A percentile compares a stretch with the other conserved stretches of the same genome.
Evolutionary conservation across 2,888 invertebrate species (phyloP).

Genomic region (Zaprionus obscuricornis): DNA sequence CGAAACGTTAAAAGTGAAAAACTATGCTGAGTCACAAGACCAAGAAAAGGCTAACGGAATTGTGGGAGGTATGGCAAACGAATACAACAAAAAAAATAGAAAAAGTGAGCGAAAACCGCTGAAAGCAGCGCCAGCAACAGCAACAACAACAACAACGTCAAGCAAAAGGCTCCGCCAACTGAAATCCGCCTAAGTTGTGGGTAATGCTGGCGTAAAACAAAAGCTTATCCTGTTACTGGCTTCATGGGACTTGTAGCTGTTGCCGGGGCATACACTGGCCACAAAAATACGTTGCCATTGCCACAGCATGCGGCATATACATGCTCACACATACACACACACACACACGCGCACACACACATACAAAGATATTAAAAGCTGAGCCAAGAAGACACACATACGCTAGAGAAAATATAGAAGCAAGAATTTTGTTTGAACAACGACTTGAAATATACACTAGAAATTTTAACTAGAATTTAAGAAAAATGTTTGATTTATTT

Average conservation of each 20-base stretch:
- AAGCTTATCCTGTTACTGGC: constrained; percentile 74
- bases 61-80: constrained; percentile 1
- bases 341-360: constrained; percentile 2
- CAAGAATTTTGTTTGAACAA: constrained; percentile 2
- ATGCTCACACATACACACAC: constrained; percentile 8
- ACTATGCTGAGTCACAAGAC: constrained; percentile 69
- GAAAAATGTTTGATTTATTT: not conserved
- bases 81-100: constrained; percentile 44
- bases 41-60: constrained; percentile 31
- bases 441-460: constrained; percentile 23
- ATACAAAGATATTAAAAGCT: constrained; percentile 3
- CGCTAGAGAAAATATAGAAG: constrained; percentile 1
- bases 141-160: constrained; percentile 26
- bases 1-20: constrained; percentile 70
- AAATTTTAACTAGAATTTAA: not conserved
- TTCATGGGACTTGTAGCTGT: constrained; percentile 2
- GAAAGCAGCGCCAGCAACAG: constrained; percentile 45
- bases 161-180: constrained; percentile 34
- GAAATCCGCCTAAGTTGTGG: constrained; percentile 77
- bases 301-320: constrained; percentile 70
- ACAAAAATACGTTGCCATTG: constrained; percentile 73
- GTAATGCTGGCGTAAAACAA: constrained; percentile 78
- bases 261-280: constrained; percentile 36
- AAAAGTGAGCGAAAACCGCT: constrained; percentile 65
- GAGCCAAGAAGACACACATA: constrained; percentile 40